phyloP scores from a whole-genome alignment of 2,113 vertebrate genomes.

The Sylvilagus bachmani region DNA sequence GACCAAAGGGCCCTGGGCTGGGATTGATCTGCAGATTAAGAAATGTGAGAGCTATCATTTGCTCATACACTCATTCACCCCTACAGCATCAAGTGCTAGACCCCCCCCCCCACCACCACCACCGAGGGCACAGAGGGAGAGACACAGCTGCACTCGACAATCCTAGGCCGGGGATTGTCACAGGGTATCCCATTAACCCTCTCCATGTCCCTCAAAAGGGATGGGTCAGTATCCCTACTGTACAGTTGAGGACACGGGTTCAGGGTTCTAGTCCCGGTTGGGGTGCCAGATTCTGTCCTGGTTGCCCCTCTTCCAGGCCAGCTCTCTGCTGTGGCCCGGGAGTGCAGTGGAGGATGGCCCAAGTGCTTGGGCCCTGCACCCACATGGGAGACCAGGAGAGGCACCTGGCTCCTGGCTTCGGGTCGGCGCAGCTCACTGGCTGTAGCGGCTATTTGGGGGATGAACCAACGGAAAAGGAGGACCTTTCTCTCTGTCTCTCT shows the following conservation, averaged over 20 bases:
- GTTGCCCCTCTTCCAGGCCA: no score
- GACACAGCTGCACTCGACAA: not conserved
- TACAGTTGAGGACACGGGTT: not conserved
- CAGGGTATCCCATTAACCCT: not conserved
- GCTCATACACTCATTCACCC: not conserved
- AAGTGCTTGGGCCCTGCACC: no score
- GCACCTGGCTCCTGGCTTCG: no score
- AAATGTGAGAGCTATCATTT: fast-evolving
- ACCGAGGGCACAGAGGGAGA: not conserved
- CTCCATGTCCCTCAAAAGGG: not conserved
- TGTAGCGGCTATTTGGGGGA: no score
- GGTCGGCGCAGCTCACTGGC: no score
- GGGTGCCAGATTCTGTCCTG: no score
- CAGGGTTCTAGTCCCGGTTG: not conserved
- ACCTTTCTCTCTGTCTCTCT: no score
- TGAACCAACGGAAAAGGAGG: no score
- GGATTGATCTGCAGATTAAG: not conserved
- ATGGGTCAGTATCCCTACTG: not conserved
- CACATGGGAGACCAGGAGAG: no score
- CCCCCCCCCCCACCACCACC: no score
- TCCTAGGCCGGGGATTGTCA: not conserved
- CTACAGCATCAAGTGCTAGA: fast-evolving
- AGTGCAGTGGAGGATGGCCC: no score
- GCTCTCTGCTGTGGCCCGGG: no score
- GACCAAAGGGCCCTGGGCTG: not conserved